Evolutionary conservation across 1,140 invertebrate species (phyloP).

Genomic region (Calliphora vicina): DNA sequence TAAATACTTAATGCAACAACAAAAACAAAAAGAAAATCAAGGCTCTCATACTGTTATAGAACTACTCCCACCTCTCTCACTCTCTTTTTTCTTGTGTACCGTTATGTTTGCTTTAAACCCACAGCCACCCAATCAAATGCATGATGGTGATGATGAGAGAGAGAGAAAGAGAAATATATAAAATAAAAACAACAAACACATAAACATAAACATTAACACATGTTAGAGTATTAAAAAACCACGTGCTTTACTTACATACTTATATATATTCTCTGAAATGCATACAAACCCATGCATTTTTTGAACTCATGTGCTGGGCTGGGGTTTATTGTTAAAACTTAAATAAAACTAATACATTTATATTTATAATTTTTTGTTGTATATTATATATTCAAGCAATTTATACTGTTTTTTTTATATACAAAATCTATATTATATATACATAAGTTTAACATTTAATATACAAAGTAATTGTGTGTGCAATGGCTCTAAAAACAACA

Average conservation of each 20-base stretch:
- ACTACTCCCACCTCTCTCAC: too few relatives aligned
- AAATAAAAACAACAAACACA: too few relatives aligned
- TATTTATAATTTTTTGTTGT: neutral
- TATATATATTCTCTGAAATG: neutral
- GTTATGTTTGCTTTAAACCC: neutral
- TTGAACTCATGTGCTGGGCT: neutral
- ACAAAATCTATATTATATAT: neutral
- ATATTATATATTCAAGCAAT: neutral
- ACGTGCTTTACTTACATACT: neutral
- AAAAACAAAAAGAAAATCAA: neutral
- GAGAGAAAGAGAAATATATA: neutral
- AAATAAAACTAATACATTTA: neutral
- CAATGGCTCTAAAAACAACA: neutral
- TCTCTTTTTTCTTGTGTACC: neutral
- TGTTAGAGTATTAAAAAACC: neutral
- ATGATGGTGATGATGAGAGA: neutral
- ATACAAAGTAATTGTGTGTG: neutral
- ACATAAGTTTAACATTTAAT: neutral
- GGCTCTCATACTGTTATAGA: too few relatives aligned
- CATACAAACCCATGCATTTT: too few relatives aligned
- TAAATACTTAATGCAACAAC: neutral
- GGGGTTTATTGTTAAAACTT: neutral
- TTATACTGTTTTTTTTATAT: neutral
- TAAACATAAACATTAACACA: neutral
- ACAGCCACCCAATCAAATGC: constrained; percentile 32